A percentile compares a stretch with the other conserved stretches of the same genome.
Conservation (phyloP, 2,113 vertebrate species). For the Pteronura brasiliensis region DNA sequence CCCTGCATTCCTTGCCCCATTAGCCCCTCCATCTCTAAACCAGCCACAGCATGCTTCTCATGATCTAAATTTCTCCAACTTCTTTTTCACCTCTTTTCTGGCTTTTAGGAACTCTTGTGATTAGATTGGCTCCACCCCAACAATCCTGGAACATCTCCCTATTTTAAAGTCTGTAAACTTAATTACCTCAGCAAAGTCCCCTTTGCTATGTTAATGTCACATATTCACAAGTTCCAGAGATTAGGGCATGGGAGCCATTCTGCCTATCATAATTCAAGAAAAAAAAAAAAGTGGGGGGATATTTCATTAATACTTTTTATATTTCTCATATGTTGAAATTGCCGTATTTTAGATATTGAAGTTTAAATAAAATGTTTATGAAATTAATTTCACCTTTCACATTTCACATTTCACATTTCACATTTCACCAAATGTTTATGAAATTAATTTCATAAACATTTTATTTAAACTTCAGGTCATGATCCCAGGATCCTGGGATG, state of each 20-base stretch:
- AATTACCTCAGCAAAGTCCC: not conserved
- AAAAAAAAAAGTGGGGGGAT: not conserved
- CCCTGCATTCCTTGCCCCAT: not conserved
- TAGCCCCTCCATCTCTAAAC: not conserved
- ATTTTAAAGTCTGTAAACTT: not conserved
- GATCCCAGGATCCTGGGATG: too few species aligned
- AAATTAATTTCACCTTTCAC: conserved; percentile 12
- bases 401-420: too few species aligned
- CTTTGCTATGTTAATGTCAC: not conserved
- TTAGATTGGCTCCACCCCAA: not conserved
- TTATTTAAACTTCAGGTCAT: too few species aligned
- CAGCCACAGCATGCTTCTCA: not conserved
- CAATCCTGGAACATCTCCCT: not conserved
- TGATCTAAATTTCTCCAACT: not conserved
- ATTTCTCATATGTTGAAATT: not conserved
- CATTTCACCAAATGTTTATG: not conserved
- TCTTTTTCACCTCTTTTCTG: not conserved
- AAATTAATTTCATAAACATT: conserved; percentile 19
- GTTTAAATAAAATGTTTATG: not conserved
- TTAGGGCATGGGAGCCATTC: not conserved
- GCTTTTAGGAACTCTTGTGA: not conserved
- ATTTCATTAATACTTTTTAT: not conserved
- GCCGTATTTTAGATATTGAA: not conserved
- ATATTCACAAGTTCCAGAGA: not conserved
- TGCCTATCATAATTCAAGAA: not conserved